Base-by-base conservation (phyloP, 2,888 invertebrate species). In the Drosophila phalerata region DNA sequence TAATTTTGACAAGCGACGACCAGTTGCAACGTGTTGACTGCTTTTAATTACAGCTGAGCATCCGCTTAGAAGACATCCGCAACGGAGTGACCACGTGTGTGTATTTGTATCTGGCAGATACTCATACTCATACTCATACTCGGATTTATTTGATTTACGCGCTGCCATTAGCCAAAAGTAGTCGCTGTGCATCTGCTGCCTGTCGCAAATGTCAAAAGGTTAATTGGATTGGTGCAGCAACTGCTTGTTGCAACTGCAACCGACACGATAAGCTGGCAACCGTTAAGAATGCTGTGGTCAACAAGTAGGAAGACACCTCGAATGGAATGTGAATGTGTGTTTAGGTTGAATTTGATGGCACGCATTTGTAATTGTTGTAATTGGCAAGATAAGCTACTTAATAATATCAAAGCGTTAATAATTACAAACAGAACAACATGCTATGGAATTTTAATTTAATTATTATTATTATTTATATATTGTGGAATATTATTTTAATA, bases 191-290 rank as follows among this genome's bases (percentile, higher is more conserved):
- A 64, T 45, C 70, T 52, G 51, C 69, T 68, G 79, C 60, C 70
- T 75, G 76, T 81, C 80, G 85, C 76, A 69, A 87, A 84, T 84
- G 84, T 87, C 87, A 76, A 69, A 84, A 84, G 84, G 84, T 84
- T 84, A 84, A 84, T 84, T 84, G 84, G 84, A 84, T 84, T 84
- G 84, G 79, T 87, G 85, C 87, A 77, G 74, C 80, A 77, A 58
- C 69, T 52, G 42, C 37, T 48, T 40, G 53, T 42, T 56, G 53
- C 40, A 48, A 43, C 19, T 13, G 38, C 34, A 25, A 32, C 34
- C 15, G 25, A 47, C 15, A 11, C 70, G 51, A 48, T 66, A 63
- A 76, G 71, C 58, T 62, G 61, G 37, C 48, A 42, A 28, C 37
- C 57, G 40, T 37, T 30, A 58, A 70, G 68, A 57, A 72, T 67